Percentiles rank a stretch among this genome's conserved stretches.
Conservation (phyloP, 1,140 invertebrate species). For the Mizuhopecten yessoensis region DNA sequence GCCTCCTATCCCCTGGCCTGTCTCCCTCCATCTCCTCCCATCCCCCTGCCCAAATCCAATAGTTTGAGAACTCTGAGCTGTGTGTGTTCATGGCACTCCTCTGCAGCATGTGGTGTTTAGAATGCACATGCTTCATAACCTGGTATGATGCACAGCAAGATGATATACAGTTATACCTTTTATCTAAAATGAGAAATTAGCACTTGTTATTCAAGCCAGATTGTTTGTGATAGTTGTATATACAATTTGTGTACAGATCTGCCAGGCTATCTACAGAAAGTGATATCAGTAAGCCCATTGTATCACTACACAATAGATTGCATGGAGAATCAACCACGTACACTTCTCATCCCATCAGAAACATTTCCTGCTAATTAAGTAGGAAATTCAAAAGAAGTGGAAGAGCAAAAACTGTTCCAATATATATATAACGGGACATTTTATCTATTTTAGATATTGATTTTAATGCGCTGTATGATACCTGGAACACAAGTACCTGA, state of each 20-base stretch:
- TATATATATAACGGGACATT: background rate
- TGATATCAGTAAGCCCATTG: background rate
- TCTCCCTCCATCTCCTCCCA: no score
- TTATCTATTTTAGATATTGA: conserved; percentile 3
- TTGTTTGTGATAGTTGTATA: background rate
- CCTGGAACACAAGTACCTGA: background rate
- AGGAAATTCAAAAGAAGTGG: background rate
- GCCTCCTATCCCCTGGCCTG: no score
- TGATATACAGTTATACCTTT: background rate
- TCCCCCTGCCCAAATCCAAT: no score
- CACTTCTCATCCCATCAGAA: background rate
- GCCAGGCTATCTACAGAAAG: background rate
- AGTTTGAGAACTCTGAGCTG: no score
- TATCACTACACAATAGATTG: background rate
- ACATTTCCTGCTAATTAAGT: conserved; percentile 9
- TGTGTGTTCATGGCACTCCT: no score
- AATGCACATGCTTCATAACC: conserved; percentile 2
- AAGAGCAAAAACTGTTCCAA: background rate
- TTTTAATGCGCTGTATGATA: background rate
- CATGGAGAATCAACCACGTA: background rate
- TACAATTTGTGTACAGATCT: background rate
- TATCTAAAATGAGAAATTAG: conserved; percentile 19
- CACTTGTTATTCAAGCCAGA: conserved; percentile 17
- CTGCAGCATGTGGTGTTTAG: no score
- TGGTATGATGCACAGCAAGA: background rate